Evolutionary conservation across 2,888 invertebrate genomes (phyloP).

Genomic region (Ganaspis brasiliensis): DNA sequence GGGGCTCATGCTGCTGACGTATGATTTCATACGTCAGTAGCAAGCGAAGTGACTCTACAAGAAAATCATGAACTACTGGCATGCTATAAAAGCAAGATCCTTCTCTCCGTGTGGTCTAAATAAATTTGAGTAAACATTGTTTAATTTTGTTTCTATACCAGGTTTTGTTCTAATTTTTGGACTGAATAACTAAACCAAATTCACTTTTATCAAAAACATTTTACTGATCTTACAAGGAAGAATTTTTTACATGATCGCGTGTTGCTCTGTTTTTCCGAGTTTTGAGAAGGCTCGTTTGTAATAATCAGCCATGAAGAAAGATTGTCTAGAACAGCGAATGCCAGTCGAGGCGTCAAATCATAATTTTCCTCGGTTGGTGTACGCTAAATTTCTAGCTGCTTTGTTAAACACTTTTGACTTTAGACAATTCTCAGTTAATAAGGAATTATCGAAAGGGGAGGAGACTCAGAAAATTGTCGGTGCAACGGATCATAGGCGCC

Average conservation of each 20-base stretch:
- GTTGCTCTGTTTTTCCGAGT: neutral
- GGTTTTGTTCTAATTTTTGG: too few relatives aligned
- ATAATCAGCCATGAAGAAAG: constrained; percentile 62
- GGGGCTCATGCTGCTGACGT: too few relatives aligned
- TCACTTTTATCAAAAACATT: too few relatives aligned
- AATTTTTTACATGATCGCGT: neutral
- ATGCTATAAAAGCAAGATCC: too few relatives aligned
- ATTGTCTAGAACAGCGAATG: constrained; percentile 57
- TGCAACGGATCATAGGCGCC: constrained; percentile 71
- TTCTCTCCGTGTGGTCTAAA: too few relatives aligned
- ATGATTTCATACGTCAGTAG: too few relatives aligned
- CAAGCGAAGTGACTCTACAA: too few relatives aligned
- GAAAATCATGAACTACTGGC: too few relatives aligned
- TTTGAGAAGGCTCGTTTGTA: constrained; percentile 55
- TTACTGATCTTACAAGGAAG: too few relatives aligned
- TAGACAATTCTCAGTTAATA: constrained; percentile 18
- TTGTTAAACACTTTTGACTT: constrained; percentile 52
- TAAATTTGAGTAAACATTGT: too few relatives aligned
- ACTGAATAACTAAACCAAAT: too few relatives aligned
- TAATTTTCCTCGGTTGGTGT: constrained; percentile 66
- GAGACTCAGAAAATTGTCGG: constrained; percentile 50
- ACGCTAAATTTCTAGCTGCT: constrained; percentile 57
- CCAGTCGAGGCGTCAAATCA: constrained; percentile 64
- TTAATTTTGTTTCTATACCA: too few relatives aligned
- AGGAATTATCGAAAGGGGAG: constrained; percentile 17